Percentiles rank a stretch among this genome's conserved stretches.
These are phyloP conservation scores for Chirona hameri DNA, from an alignment of 2,888 invertebrate species.

Conservation along the genomic window DNA sequence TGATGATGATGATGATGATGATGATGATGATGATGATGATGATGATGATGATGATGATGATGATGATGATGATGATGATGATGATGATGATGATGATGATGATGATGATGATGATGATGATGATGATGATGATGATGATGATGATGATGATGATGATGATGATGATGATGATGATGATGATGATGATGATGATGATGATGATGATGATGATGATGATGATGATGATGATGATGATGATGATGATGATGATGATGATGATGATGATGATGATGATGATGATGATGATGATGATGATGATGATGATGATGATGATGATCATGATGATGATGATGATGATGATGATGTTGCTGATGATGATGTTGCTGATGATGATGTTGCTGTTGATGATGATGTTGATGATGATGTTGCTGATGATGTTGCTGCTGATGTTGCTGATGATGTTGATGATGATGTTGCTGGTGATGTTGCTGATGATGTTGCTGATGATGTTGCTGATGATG, in stretches of 20 bases:
- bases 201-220: constrained; percentile 22
- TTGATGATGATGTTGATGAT: too few species aligned
- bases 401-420: too few species aligned
- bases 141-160: not conserved
- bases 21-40: constrained; percentile 22
- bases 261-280: constrained; percentile 10
- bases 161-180: constrained; percentile 22
- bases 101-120: constrained; percentile 8
- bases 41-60: constrained; percentile 22
- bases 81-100: constrained; percentile 8
- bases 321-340: too few species aligned
- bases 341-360: too few species aligned
- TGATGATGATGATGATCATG: constrained; percentile 10
- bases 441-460: too few species aligned
- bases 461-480: too few species aligned
- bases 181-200: constrained; percentile 22
- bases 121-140: not conserved
- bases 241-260: constrained; percentile 22
- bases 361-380: too few species aligned
- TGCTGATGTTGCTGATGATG: too few species aligned
- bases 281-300: constrained; percentile 22
- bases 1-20: constrained; percentile 22
- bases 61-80: constrained; percentile 22
- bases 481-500: too few species aligned
- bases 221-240: constrained; percentile 22